phyloP scores from a whole-genome alignment of 2,797 vertebrate genomes.

The Borostomias antarcticus region DNA sequence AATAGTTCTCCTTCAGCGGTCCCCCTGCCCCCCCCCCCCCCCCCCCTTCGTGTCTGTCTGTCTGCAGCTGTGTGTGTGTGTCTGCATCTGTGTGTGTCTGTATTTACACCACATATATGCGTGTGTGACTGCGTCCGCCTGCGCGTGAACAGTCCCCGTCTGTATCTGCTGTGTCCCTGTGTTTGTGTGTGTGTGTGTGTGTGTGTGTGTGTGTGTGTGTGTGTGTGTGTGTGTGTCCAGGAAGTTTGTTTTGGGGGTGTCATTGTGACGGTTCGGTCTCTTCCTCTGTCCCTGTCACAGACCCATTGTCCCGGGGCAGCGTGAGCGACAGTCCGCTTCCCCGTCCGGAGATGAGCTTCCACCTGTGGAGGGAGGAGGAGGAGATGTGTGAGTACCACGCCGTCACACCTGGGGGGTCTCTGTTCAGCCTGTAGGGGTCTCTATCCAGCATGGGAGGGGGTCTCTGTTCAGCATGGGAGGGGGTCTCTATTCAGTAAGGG shows the following conservation, averaged over 20 bases:
- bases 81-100: neutral
- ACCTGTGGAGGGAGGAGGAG: conserved; percentile 88
- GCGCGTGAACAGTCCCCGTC: no score
- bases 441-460: no score
- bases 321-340: conserved; percentile 80
- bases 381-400: conserved; percentile 90
- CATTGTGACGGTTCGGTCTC: conserved; percentile 53
- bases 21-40: no score
- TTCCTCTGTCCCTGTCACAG: conserved; percentile 60
- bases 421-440: no score
- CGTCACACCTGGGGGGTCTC: neutral
- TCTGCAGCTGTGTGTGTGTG: no score
- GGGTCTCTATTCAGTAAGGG: no score
- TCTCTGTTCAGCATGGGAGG: no score
- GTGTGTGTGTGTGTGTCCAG: conserved; percentile 10
- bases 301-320: conserved; percentile 59
- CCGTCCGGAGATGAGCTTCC: conserved; percentile 90
- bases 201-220: neutral
- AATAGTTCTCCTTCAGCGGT: no score
- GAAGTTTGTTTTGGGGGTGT: conserved; percentile 63
- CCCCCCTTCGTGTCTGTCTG: no score
- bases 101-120: neutral
- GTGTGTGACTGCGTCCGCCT: no score
- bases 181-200: no score
- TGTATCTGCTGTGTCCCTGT: no score